A percentile compares a stretch with the other conserved stretches of the same genome.
Evolutionary conservation across 2,113 vertebrate species (phyloP).

Genomic region (Recurvirostra avosetta): DNA sequence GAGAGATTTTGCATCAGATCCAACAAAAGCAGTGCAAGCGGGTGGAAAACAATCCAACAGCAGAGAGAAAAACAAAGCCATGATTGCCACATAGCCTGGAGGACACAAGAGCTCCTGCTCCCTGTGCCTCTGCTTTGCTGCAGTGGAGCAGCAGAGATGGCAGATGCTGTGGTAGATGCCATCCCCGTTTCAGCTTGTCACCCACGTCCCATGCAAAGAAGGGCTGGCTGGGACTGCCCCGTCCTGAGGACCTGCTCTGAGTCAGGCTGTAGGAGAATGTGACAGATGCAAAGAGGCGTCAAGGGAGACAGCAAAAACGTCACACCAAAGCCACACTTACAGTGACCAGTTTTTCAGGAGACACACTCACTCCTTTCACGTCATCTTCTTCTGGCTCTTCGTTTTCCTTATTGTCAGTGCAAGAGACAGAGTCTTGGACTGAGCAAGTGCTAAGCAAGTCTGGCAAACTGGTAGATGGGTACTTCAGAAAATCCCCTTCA

Average conservation of each 20-base stretch:
- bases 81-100: neutral
- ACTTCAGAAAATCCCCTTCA: conserved; percentile 78
- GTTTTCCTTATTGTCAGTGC: conserved; percentile 80
- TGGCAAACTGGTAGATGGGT: conserved; percentile 89
- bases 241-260: fast-evolving
- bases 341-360: conserved; percentile 57
- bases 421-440: conserved; percentile 71
- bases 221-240: neutral
- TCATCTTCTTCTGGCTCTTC: conserved; percentile 78
- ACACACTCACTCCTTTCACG: conserved; percentile 49
- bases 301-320: neutral
- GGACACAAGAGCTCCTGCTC: neutral
- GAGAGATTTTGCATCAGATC: neutral
- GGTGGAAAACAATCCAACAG: neutral
- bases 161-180: neutral
- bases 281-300: neutral
- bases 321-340: conserved; percentile 76
- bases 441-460: conserved; percentile 88
- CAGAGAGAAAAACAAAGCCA: neutral
- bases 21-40: conserved; percentile 31
- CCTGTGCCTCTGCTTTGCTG: neutral
- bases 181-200: neutral
- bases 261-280: neutral
- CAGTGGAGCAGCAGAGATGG: neutral
- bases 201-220: neutral